phyloP scores from a whole-genome alignment of 1,140 invertebrate genomes.

The Neelides sp. region DNA sequence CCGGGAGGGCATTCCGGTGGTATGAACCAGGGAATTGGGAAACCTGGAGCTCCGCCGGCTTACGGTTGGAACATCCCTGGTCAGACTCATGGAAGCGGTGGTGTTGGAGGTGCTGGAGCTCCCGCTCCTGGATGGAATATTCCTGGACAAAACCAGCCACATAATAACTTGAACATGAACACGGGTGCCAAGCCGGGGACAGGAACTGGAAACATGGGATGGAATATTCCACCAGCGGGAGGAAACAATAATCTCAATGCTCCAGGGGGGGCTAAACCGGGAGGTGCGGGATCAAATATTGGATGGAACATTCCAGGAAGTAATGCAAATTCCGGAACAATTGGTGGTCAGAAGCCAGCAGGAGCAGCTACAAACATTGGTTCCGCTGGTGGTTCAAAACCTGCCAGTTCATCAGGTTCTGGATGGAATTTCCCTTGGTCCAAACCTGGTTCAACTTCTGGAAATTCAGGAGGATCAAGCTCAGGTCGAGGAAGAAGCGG shows the following conservation, averaged over 20 bases:
- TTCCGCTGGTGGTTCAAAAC: background rate
- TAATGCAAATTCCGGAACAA: background rate
- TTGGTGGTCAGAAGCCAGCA: no score
- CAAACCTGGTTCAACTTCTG: conserved; percentile 1
- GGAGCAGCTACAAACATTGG: background rate
- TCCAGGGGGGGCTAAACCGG: conserved; percentile 5
- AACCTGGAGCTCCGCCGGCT: conserved; percentile 1
- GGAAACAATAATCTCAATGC: conserved; percentile 13
- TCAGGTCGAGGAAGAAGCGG: conserved; percentile 5
- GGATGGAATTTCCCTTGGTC: conserved; percentile 10
- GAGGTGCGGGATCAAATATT: conserved; percentile 8
- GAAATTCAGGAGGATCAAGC: background rate
- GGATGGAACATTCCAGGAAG: conserved; percentile 22
- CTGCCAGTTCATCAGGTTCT: background rate
- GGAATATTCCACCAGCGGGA: conserved; percentile 1
- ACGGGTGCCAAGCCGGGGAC: no score
- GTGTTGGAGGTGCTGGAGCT: background rate
- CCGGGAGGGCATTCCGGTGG: background rate
- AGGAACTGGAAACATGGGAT: background rate
- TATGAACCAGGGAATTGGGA: conserved; percentile 1
- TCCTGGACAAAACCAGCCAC: conserved; percentile 7
- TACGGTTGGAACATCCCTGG: background rate
- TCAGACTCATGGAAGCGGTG: background rate
- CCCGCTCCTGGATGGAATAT: conserved; percentile 15
- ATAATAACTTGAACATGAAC: conserved; percentile 3